These are phyloP conservation scores for Liposcelis brunnea DNA, from an alignment of 2,888 invertebrate species.

Conservation along the genomic window DNA sequence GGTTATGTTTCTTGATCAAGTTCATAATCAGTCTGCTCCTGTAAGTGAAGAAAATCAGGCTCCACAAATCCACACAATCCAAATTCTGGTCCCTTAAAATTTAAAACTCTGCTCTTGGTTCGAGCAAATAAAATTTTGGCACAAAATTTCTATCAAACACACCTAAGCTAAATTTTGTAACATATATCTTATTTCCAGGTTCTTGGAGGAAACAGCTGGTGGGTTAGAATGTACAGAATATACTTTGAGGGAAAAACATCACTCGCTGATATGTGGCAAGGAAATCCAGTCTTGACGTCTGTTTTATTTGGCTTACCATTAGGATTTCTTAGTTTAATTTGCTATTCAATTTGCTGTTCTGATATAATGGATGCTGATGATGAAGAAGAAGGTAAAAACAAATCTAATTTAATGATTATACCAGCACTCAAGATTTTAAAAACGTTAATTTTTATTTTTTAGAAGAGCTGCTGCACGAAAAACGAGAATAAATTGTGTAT, in stretches of 20 bases:
- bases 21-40: slow-evolving; percentile 60
- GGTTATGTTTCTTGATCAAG: slow-evolving; percentile 53
- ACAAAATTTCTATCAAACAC: background rate
- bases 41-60: slow-evolving; percentile 38
- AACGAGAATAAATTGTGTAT: slow-evolving; percentile 31
- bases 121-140: too few species aligned
- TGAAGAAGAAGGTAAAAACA: slow-evolving; percentile 37
- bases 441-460: slow-evolving; percentile 23
- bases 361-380: slow-evolving; percentile 87
- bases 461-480: slow-evolving; percentile 31
- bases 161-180: too few species aligned
- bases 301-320: slow-evolving; percentile 87
- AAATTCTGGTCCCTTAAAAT: too few species aligned
- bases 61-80: too few species aligned
- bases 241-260: slow-evolving; percentile 71
- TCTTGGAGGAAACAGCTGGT: slow-evolving; percentile 69
- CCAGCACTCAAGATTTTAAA: background rate
- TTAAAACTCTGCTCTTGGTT: too few species aligned
- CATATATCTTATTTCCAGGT: too few species aligned
- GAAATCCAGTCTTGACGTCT: slow-evolving; percentile 83
- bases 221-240: slow-evolving; percentile 57
- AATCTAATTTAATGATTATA: background rate
- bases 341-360: slow-evolving; percentile 91
- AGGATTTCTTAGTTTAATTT: slow-evolving; percentile 82
- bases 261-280: slow-evolving; percentile 72